Evolutionary conservation across 2,797 vertebrate genomes (phyloP).

Genomic region (Diceros bicornis): DNA sequence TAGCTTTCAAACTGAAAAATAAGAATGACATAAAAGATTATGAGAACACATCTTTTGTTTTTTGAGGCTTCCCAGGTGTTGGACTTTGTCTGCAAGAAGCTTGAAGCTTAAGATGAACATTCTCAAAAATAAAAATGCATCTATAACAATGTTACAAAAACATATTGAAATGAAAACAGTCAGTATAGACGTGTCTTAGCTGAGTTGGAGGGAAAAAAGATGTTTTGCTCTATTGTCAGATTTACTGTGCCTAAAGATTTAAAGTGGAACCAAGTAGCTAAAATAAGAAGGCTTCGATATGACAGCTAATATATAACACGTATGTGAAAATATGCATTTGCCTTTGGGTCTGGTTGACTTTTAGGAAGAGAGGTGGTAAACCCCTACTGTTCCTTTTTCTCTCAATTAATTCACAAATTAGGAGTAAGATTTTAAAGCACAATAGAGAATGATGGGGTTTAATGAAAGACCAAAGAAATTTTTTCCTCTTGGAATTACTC

Average conservation of each 20-base stretch:
- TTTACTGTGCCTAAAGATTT: neutral
- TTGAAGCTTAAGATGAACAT: neutral
- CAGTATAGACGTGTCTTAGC: neutral
- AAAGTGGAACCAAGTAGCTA: neutral
- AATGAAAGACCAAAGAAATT: conserved; percentile 29
- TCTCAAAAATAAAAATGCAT: neutral
- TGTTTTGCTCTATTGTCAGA: neutral
- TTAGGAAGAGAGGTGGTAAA: conserved; percentile 12
- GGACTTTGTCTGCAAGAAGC: neutral
- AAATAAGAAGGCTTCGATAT: neutral
- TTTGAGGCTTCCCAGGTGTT: neutral
- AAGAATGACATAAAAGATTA: neutral
- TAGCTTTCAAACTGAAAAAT: neutral
- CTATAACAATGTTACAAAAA: conserved; percentile 5
- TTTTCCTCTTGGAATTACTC: neutral
- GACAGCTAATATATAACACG: neutral
- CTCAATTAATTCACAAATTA: conserved; percentile 60
- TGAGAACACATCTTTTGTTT: neutral
- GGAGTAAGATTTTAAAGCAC: neutral
- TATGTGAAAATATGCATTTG: neutral
- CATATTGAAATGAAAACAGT: neutral
- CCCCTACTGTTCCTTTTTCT: neutral
- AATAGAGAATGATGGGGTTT: conserved; percentile 11
- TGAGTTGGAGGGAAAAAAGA: neutral
- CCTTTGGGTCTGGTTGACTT: neutral